Evolutionary conservation across 1,140 invertebrate genomes (phyloP).

Genomic region (Pogonognathellus flavescens): DNA sequence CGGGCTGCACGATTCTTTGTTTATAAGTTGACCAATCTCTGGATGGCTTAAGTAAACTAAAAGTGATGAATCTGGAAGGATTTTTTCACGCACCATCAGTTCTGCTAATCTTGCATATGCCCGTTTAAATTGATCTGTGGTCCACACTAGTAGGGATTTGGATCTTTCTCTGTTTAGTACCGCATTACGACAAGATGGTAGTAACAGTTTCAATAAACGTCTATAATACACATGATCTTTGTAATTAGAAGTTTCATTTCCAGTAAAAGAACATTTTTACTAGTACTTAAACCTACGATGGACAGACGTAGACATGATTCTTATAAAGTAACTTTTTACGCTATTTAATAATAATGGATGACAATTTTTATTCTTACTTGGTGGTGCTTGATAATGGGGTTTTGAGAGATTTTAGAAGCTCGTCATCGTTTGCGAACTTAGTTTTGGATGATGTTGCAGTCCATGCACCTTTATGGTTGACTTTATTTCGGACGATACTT

Average conservation of each 20-base stretch:
- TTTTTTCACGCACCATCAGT: constrained; percentile 75
- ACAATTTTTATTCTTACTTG: background rate
- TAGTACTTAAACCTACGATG: too few species aligned
- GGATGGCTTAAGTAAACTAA: constrained; percentile 79
- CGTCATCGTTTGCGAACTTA: constrained; percentile 51
- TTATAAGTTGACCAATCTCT: constrained; percentile 77
- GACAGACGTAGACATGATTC: too few species aligned
- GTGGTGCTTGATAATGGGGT: constrained; percentile 48
- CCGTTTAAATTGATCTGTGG: constrained; percentile 76
- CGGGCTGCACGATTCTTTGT: constrained; percentile 62
- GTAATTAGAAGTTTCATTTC: background rate
- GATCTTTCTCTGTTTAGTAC: constrained; percentile 78
- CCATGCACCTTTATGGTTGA: constrained; percentile 28
- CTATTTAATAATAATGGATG: background rate
- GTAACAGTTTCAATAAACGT: constrained; percentile 72
- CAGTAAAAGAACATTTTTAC: too few species aligned
- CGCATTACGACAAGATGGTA: constrained; percentile 75
- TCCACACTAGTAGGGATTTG: constrained; percentile 77
- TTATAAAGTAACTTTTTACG: background rate
- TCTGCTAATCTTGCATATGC: constrained; percentile 75
- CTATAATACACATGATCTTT: constrained; percentile 68
- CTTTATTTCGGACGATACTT: constrained; percentile 69
- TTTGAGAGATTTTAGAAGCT: constrained; percentile 51
- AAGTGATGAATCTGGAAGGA: constrained; percentile 77
- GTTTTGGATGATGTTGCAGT: background rate